Percentiles rank a stretch among this genome's conserved stretches.
Conservation (phyloP, 2,797 vertebrate species). For the Orestias chungarensis region DNA sequence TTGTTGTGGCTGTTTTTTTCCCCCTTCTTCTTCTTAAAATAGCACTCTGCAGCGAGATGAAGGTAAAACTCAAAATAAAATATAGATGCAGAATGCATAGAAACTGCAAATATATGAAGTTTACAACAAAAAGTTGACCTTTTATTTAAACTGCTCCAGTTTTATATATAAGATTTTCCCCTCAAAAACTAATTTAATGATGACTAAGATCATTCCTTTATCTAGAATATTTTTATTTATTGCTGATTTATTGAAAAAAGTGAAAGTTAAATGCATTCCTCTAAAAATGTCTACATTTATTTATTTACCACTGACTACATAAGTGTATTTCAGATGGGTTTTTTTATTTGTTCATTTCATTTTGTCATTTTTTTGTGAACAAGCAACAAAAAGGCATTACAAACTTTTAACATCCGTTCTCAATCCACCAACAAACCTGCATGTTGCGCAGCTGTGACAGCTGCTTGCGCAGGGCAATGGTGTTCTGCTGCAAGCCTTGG, state of each 20-base stretch:
- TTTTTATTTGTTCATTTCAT: too few species aligned
- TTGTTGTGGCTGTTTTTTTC: neutral
- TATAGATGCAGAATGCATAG: neutral
- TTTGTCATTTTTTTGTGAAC: too few species aligned
- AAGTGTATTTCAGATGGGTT: neutral
- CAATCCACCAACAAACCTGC: slow-evolving; percentile 81
- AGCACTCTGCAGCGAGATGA: too few species aligned
- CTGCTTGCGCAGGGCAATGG: slow-evolving; percentile 90
- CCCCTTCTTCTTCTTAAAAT: too few species aligned
- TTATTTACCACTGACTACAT: neutral
- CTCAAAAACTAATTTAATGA: neutral
- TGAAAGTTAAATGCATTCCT: neutral
- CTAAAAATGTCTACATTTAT: neutral
- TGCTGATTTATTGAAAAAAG: neutral
- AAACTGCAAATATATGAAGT: neutral
- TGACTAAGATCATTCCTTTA: neutral
- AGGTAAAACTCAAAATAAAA: neutral
- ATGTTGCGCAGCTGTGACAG: slow-evolving; percentile 91
- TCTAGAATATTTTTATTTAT: neutral
- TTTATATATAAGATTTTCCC: neutral
- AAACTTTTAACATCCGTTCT: accelerated
- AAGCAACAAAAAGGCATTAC: neutral
- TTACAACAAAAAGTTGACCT: neutral
- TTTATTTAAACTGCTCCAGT: neutral
- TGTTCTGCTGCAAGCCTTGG: slow-evolving; percentile 91